phyloP scores from a whole-genome alignment of 2,113 vertebrate genomes.

The Megalops atlanticus region DNA sequence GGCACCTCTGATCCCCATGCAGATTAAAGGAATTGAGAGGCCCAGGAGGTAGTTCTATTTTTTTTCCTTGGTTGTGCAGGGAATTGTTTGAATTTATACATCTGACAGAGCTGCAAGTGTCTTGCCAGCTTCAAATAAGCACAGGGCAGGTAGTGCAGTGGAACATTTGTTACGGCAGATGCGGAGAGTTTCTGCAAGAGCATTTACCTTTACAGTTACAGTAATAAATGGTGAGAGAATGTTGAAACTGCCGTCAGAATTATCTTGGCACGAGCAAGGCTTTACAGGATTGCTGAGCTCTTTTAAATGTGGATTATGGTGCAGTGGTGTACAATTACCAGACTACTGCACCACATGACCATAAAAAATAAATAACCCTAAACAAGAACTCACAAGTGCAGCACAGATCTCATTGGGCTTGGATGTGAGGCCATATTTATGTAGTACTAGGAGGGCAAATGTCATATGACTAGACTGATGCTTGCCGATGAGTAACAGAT shows the following conservation, averaged over 20 bases:
- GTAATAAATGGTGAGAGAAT: neutral
- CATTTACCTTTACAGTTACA: neutral
- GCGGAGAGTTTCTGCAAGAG: neutral
- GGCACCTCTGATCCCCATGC: conserved; percentile 3
- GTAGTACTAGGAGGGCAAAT: neutral
- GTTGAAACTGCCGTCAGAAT: too few species aligned
- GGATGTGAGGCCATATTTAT: too few species aligned
- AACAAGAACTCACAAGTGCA: too few species aligned
- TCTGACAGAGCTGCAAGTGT: neutral
- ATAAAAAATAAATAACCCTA: too few species aligned
- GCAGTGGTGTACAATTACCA: too few species aligned
- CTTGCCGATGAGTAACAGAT: neutral
- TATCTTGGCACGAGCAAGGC: too few species aligned
- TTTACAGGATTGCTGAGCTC: too few species aligned
- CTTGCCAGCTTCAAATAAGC: neutral
- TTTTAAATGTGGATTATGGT: too few species aligned
- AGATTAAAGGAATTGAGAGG: neutral
- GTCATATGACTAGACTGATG: neutral
- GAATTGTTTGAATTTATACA: conserved; percentile 24
- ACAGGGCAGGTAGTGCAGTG: neutral
- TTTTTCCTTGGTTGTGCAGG: neutral
- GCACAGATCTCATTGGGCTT: too few species aligned
- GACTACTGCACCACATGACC: too few species aligned
- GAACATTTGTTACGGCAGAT: conserved; percentile 12
- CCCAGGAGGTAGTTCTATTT: neutral